These are phyloP conservation scores for Alauda arvensis DNA, from an alignment of 2,797 vertebrate genomes.

Conservation along the genomic window DNA sequence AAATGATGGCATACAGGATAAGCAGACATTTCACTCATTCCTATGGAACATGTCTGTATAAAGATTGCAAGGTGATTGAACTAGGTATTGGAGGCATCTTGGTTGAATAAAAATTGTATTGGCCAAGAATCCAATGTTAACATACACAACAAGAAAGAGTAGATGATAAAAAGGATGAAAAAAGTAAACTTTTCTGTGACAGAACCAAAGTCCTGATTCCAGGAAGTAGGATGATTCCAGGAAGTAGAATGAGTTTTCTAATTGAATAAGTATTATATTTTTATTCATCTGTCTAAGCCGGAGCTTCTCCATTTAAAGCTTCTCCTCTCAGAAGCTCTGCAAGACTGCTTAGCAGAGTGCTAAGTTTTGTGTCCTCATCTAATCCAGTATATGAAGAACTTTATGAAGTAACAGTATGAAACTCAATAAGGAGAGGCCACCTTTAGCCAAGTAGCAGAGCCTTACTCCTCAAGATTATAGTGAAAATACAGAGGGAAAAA, in stretches of 20 bases:
- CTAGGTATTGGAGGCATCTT: neutral
- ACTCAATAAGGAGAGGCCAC: neutral
- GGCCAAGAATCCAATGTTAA: neutral
- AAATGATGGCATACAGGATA: neutral
- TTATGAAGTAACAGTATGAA: neutral
- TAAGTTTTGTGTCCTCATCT: neutral
- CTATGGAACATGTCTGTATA: neutral
- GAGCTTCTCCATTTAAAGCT: neutral
- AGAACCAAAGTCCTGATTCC: neutral
- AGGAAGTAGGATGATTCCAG: neutral
- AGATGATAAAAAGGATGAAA: neutral
- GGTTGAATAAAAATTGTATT: neutral
- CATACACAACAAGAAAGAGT: neutral
- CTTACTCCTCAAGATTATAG: neutral
- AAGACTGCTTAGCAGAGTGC: neutral
- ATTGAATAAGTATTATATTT: neutral
- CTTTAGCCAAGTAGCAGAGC: neutral
- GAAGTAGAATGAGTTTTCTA: neutral
- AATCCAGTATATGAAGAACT: neutral
- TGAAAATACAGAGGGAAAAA: neutral
- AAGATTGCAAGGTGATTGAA: neutral
- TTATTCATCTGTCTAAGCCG: neutral
- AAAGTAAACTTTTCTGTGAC: neutral
- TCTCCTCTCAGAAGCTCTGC: neutral
- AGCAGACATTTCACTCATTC: neutral